Conservation (phyloP, 2,888 invertebrate genomes). For the Pecten maximus region DNA sequence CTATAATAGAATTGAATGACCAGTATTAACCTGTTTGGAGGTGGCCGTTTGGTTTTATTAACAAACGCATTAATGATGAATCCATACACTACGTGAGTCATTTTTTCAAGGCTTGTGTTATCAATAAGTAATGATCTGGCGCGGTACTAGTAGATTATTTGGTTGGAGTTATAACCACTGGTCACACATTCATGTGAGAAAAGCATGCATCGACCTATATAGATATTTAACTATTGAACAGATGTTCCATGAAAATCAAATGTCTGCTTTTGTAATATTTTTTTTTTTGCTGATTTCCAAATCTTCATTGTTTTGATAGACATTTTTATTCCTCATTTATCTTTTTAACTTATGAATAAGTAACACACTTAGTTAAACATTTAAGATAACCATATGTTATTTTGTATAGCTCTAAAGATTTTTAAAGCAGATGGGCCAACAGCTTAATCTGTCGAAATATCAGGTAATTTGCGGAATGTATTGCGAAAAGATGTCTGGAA, state of each 20-base stretch:
- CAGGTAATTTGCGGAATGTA: no score
- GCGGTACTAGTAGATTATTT: not conserved
- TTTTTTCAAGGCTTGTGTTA: not conserved
- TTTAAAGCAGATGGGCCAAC: not conserved
- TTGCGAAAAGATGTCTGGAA: no score
- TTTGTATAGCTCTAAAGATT: not conserved
- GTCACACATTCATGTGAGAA: not conserved
- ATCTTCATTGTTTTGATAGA: not conserved
- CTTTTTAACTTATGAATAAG: not conserved
- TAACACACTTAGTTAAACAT: no score
- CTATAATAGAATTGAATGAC: not conserved
- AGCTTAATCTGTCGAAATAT: no score
- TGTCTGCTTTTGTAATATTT: not conserved
- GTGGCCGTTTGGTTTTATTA: not conserved
- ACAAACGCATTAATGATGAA: not conserved
- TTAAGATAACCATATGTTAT: not conserved
- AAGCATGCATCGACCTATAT: not conserved
- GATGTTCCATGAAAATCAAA: not conserved
- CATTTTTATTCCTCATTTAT: not conserved
- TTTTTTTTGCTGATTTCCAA: not conserved
- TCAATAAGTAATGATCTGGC: not conserved
- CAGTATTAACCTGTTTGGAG: not conserved
- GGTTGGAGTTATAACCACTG: not conserved
- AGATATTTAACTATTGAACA: conserved; percentile 22
- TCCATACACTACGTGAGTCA: not conserved